phyloP scores from a whole-genome alignment of 2,797 vertebrate genomes.

The Clarias pachynema region DNA sequence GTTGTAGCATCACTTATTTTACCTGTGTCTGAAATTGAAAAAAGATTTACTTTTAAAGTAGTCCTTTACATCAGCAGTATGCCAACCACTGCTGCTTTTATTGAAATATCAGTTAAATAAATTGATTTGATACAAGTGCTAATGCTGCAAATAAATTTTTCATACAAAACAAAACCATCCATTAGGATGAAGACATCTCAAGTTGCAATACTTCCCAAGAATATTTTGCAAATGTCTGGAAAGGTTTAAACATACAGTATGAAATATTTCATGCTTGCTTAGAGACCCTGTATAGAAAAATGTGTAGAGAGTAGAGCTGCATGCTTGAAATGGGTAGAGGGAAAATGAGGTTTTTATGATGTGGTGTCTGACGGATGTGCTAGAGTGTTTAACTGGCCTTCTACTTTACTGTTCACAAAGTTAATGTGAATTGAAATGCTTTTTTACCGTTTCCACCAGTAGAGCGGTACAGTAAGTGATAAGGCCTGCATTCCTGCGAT shows the following conservation, averaged over 20 bases:
- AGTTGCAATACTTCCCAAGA: constrained; percentile 29
- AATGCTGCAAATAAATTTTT: constrained; percentile 7
- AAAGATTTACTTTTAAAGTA: not conserved
- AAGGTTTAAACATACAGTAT: not conserved
- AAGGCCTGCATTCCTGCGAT: too few relatives aligned
- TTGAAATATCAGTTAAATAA: not conserved
- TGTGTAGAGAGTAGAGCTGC: not conserved
- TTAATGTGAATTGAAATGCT: constrained; percentile 65
- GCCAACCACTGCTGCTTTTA: not conserved
- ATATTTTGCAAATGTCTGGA: not conserved
- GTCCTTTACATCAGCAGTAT: not conserved
- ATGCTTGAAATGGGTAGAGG: not conserved
- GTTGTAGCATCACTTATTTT: not conserved
- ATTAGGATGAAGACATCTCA: constrained; percentile 6
- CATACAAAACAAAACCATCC: not conserved
- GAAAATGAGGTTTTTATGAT: not conserved
- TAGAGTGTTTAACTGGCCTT: not conserved
- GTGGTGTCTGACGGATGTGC: not conserved
- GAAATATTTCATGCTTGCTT: not conserved
- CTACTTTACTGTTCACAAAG: not conserved
- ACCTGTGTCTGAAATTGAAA: not conserved
- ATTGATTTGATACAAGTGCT: not conserved
- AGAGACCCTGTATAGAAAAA: not conserved
- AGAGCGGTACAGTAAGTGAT: not conserved
- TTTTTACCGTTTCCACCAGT: constrained; percentile 62